Percentiles rank a stretch among this genome's conserved stretches.
Evolutionary conservation across 1,140 invertebrate species (phyloP).

Genomic region (Andricus grossulariae): DNA sequence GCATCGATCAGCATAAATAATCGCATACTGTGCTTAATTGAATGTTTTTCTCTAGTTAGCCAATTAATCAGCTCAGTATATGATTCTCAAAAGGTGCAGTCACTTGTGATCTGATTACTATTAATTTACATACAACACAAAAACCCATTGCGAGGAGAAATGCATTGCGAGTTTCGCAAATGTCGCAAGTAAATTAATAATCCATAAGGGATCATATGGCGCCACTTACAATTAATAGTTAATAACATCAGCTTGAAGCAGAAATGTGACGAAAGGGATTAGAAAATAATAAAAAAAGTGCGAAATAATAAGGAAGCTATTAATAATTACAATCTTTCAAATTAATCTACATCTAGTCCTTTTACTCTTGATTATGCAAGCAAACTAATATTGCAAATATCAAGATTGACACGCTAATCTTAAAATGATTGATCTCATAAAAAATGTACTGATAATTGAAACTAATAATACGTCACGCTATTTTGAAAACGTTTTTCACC

Average conservation of each 20-base stretch:
- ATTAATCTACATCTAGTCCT: too few species aligned
- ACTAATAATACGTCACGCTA: too few species aligned
- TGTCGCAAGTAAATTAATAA: background rate
- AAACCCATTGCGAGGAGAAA: background rate
- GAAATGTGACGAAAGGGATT: background rate
- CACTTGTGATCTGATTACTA: conserved; percentile 15
- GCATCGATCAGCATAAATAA: background rate
- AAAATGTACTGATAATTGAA: too few species aligned
- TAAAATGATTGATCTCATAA: too few species aligned
- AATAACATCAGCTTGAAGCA: background rate
- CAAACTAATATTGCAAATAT: too few species aligned
- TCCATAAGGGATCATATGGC: background rate
- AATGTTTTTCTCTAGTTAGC: background rate
- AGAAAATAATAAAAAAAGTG: too few species aligned
- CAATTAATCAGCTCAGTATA: background rate
- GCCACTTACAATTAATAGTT: background rate
- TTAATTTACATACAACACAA: conserved; percentile 5
- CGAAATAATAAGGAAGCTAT: too few species aligned
- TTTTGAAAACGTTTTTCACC: too few species aligned
- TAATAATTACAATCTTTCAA: too few species aligned
- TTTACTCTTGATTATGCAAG: too few species aligned
- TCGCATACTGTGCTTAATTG: background rate
- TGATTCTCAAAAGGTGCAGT: background rate
- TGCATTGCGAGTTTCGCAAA: background rate
- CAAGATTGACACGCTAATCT: too few species aligned